Conservation (phyloP, 2,888 invertebrate genomes). For the Stictocephala bisonia region DNA sequence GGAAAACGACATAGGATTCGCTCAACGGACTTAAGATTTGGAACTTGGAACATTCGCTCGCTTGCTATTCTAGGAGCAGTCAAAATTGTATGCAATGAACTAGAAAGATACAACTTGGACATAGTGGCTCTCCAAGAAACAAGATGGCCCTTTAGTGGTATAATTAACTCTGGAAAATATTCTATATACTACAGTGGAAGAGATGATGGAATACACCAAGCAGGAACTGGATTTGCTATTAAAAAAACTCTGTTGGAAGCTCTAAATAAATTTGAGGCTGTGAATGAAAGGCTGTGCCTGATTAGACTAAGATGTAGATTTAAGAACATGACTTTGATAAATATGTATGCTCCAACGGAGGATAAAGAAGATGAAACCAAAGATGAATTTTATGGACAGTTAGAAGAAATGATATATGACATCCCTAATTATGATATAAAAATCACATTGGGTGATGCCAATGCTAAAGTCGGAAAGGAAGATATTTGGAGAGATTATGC, state of each 20-base stretch:
- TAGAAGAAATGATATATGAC: not conserved
- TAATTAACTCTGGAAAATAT: not conserved
- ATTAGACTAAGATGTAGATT: slow-evolving; percentile 4
- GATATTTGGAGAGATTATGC: too few species aligned
- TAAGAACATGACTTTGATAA: slow-evolving; percentile 28
- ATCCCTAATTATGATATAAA: too few species aligned
- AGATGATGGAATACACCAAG: not conserved
- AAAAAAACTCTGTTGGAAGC: not conserved
- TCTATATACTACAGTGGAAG: not conserved
- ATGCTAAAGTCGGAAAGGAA: too few species aligned
- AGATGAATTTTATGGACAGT: not conserved
- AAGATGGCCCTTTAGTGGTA: not conserved
- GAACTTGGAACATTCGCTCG: too few species aligned
- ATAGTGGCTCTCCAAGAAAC: slow-evolving; percentile 10
- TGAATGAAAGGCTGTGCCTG: not conserved
- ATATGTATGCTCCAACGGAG: slow-evolving; percentile 45
- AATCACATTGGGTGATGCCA: too few species aligned
- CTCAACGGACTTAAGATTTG: too few species aligned
- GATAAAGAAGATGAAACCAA: too few species aligned
- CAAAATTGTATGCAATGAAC: not conserved
- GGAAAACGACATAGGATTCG: too few species aligned
- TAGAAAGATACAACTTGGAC: not conserved
- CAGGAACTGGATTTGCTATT: not conserved
- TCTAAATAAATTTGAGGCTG: not conserved
- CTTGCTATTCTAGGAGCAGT: too few species aligned